Evolutionary conservation across 2,797 vertebrate species (phyloP).

Genomic region (Hydrocynus forskahlii): DNA sequence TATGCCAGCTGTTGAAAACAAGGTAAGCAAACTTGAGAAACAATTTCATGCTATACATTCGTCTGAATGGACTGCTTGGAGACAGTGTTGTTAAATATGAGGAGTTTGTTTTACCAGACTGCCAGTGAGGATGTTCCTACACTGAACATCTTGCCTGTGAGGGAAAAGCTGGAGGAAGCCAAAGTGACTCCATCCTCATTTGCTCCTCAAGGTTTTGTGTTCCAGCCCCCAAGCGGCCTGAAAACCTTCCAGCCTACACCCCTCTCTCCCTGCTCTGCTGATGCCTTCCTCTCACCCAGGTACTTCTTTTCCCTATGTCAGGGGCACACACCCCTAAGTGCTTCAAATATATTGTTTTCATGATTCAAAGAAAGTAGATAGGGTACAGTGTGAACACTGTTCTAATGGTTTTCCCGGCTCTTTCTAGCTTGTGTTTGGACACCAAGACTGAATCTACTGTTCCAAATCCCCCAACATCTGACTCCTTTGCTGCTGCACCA

Average conservation of each 20-base stretch:
- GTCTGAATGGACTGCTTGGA: background rate
- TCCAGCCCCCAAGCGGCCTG: constrained; percentile 84
- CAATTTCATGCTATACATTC: background rate
- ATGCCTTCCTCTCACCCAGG: constrained; percentile 80
- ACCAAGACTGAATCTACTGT: background rate
- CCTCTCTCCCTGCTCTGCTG: constrained; percentile 82
- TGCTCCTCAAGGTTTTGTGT: constrained; percentile 88
- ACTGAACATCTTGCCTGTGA: constrained; percentile 22
- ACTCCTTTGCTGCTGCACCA: background rate
- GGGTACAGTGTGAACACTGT: too few relatives aligned
- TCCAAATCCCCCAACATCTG: background rate
- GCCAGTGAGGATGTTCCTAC: constrained; percentile 35
- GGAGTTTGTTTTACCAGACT: constrained; percentile 24
- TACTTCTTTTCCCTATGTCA: constrained; percentile 44
- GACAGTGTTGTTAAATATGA: background rate
- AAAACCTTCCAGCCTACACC: constrained; percentile 79
- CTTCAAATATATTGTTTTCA: too few relatives aligned
- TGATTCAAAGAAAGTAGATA: too few relatives aligned
- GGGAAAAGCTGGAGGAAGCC: constrained; percentile 55
- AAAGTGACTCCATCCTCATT: constrained; percentile 76
- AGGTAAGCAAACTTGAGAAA: constrained; percentile 18
- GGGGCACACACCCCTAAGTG: background rate
- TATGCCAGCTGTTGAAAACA: constrained; percentile 8
- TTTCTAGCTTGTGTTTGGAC: constrained; percentile 20
- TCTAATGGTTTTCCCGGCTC: background rate